Percentiles rank a stretch among this genome's conserved stretches.
phyloP scores from a whole-genome alignment of 2,113 vertebrate genomes.

The Ivindomyrus marchei region DNA sequence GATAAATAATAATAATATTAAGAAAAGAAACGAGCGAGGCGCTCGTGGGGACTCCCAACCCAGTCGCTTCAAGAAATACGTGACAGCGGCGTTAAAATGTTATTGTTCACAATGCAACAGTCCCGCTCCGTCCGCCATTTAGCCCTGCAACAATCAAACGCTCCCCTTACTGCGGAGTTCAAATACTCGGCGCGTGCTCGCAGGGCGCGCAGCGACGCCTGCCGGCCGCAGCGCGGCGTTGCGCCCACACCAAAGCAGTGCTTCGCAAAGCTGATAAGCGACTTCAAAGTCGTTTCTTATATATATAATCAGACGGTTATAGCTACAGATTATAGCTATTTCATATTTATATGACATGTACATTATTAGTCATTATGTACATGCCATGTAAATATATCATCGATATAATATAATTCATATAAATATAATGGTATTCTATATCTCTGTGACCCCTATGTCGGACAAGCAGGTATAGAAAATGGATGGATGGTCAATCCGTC shows the following conservation, averaged over 20 bases:
- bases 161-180: conserved; percentile 64
- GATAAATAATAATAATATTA: background rate
- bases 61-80: conserved; percentile 20
- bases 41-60: conserved; percentile 20
- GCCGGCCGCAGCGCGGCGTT: conserved; percentile 11
- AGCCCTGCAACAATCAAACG: conserved; percentile 67
- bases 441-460: background rate
- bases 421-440: background rate
- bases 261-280: background rate
- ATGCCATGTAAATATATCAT: background rate
- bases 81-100: conserved; percentile 40
- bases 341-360: background rate
- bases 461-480: background rate
- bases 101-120: conserved; percentile 63
- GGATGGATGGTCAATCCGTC: background rate
- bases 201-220: conserved; percentile 41
- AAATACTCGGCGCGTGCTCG: background rate
- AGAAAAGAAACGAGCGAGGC: background rate
- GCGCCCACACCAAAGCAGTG: background rate
- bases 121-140: conserved; percentile 69
- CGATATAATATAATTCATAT: background rate
- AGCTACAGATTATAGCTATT: background rate
- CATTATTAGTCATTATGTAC: background rate
- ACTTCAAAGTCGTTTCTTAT: background rate
- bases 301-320: background rate